Evolutionary conservation across 2,113 vertebrate species (phyloP), one percentile per base, ranked within the genome.

Genomic region (Pungitius pungitius): DNA sequence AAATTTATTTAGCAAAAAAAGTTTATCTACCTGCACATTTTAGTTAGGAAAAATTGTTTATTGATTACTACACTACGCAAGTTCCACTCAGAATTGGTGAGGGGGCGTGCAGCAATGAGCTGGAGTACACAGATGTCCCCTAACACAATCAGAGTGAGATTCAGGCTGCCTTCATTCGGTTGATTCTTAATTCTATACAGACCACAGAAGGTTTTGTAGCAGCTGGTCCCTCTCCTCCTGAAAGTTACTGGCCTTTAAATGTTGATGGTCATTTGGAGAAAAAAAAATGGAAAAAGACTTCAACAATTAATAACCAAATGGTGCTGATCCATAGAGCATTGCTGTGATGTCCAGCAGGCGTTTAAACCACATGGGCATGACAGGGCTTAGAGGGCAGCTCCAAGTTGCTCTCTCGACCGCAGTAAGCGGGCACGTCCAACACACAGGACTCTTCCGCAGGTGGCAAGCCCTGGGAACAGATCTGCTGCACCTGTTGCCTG

Each of bases 401-500:
- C 87, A 97, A 85, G 71, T 92, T 94, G 0, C 96, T 98, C 91
- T 97, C 96, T 87, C 91, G 87, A 43, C 96, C 96, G 78, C 97
- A 99, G 68, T 94, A 95, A 26, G 95, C 87, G 3, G 94, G 94
- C 89, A 96, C 70, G n/a, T 93, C 86, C 35, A 90, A 76, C 35
- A 82, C 14, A 12, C 92, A 93, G 35, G 91, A 90, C 75, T 95
- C 96, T 47, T 94, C 96, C 9, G 51, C 91, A 30, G 93, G 54
- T 0, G 87, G 89, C 85, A 95, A 86, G 1, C 93, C 95, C 66
- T 85, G 93, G 58, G 90, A 90, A 81, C 87, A 91, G 77, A 97
- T 92, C 77, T 94, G 94, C 88, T 98, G 96, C 93, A 97, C 95
- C n/a, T 93, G 81, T 91, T 97, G 94, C 98, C 96, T 99, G 75